A percentile compares a stretch with the other conserved stretches of the same genome.
Evolutionary conservation across 2,797 vertebrate species (phyloP).

Genomic region (Scomberomorus guttatus): DNA sequence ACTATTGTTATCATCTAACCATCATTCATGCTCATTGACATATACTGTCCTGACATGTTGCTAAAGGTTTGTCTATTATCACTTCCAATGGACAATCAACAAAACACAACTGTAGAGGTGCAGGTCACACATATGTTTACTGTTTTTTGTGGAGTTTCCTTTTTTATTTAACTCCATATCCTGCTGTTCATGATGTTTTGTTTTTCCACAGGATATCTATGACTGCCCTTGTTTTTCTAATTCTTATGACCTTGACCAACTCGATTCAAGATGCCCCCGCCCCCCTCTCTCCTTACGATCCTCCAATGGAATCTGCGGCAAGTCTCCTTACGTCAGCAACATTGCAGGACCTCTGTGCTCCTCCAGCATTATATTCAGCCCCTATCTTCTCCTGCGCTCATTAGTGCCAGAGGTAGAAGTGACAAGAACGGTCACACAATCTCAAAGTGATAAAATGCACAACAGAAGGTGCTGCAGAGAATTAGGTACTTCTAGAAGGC

Average conservation of each 20-base stretch:
- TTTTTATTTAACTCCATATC: neutral
- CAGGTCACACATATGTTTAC: slow-evolving; percentile 21
- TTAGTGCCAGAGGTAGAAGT: slow-evolving; percentile 83
- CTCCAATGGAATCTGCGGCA: slow-evolving; percentile 75
- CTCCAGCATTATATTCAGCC: slow-evolving; percentile 76
- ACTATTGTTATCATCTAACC: slow-evolving; percentile 18
- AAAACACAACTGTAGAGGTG: slow-evolving; percentile 11
- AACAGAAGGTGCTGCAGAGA: slow-evolving; percentile 71
- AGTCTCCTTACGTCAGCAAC: slow-evolving; percentile 82
- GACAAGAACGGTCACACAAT: slow-evolving; percentile 79
- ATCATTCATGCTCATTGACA: slow-evolving; percentile 34
- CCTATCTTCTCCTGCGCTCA: slow-evolving; percentile 78
- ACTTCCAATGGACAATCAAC: neutral
- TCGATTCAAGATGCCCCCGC: slow-evolving; percentile 65
- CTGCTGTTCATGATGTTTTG: slow-evolving; percentile 57
- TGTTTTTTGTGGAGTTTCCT: slow-evolving; percentile 15
- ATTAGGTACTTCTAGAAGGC: slow-evolving; percentile 54
- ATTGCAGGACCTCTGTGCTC: slow-evolving; percentile 81
- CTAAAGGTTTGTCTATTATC: slow-evolving; percentile 21
- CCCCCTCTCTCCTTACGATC: slow-evolving; percentile 57
- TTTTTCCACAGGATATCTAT: slow-evolving; percentile 60
- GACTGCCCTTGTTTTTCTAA: slow-evolving; percentile 75
- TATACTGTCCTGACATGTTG: slow-evolving; percentile 6
- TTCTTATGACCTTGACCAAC: slow-evolving; percentile 82
- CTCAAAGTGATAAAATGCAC: slow-evolving; percentile 78